phyloP scores from a whole-genome alignment of 2,113 vertebrate species.

The Micromys minutus region DNA sequence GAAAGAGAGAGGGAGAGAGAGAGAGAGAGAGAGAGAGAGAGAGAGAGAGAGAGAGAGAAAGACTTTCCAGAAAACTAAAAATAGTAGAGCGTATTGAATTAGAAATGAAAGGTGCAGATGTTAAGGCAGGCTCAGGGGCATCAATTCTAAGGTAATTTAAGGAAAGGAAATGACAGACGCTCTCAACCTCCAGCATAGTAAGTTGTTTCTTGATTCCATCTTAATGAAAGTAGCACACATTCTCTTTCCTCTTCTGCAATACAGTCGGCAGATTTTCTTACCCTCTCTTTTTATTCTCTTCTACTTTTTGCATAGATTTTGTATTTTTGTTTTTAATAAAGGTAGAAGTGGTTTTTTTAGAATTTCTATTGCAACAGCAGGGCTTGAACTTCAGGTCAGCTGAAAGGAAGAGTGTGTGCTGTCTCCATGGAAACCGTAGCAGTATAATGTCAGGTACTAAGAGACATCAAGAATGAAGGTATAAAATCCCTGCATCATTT shows the following conservation, averaged over 20 bases:
- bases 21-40: not conserved
- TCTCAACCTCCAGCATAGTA: constrained; percentile 54
- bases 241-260: constrained; percentile 46
- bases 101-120: constrained; percentile 67
- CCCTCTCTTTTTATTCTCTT: constrained; percentile 48
- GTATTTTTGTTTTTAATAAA: constrained; percentile 84
- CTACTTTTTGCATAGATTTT: constrained; percentile 78
- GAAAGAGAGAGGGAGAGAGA: not conserved
- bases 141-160: constrained; percentile 74
- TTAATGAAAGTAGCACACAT: constrained; percentile 70
- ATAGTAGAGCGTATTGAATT: constrained; percentile 31
- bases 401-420: constrained; percentile 87
- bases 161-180: constrained; percentile 25
- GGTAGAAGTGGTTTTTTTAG: constrained; percentile 85
- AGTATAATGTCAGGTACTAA: constrained; percentile 87
- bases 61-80: constrained; percentile 63
- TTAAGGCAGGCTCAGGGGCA: constrained; percentile 68
- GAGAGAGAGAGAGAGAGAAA: constrained; percentile 21
- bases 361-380: constrained; percentile 87
- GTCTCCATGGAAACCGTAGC: constrained; percentile 87
- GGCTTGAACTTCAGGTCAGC: constrained; percentile 90
- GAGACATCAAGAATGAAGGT: constrained; percentile 84
- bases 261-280: constrained; percentile 50
- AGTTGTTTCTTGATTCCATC: constrained; percentile 72
- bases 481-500: constrained; percentile 88